phyloP scores from a whole-genome alignment of 2,113 vertebrate genomes.

The Pyxicephalus adspersus region DNA sequence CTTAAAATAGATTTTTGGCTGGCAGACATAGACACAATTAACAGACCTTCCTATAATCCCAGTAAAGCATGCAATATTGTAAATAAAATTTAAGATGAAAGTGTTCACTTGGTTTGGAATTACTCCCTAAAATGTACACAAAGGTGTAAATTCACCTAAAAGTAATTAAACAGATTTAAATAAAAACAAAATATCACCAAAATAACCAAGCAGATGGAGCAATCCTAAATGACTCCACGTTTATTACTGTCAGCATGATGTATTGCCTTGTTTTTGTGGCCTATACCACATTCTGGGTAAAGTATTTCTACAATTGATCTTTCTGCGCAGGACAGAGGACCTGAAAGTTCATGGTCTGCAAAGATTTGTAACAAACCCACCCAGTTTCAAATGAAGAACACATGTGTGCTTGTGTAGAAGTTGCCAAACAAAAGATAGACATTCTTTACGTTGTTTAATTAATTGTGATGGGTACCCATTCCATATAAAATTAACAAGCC shows the following conservation, averaged over 20 bases:
- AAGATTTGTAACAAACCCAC: constrained; percentile 14
- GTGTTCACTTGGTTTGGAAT: too few species aligned
- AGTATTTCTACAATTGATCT: constrained; percentile 40
- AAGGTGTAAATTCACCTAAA: neutral
- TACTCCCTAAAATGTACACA: too few species aligned
- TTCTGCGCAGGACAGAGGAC: constrained; percentile 11
- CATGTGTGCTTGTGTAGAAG: constrained; percentile 12
- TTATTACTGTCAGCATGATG: constrained; percentile 42
- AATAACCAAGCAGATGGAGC: constrained; percentile 15
- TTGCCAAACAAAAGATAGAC: constrained; percentile 17
- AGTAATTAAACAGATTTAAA: neutral
- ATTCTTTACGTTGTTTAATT: constrained; percentile 20
- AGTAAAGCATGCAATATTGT: too few species aligned
- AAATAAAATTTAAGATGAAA: too few species aligned
- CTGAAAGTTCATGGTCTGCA: constrained; percentile 2
- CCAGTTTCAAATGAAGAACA: constrained; percentile 34
- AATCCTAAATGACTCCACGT: constrained; percentile 8
- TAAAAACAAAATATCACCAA: neutral
- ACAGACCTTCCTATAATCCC: too few species aligned
- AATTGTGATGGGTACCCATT: constrained; percentile 27
- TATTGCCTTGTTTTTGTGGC: constrained; percentile 29
- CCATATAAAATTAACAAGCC: constrained; percentile 8
- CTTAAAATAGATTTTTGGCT: too few species aligned
- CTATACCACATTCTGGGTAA: constrained; percentile 20
- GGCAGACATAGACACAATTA: too few species aligned